Evolutionary conservation across 2,113 vertebrate genomes (phyloP), one percentile per base, ranked within the genome.

Genomic region (Lethenteron reissneri): DNA sequence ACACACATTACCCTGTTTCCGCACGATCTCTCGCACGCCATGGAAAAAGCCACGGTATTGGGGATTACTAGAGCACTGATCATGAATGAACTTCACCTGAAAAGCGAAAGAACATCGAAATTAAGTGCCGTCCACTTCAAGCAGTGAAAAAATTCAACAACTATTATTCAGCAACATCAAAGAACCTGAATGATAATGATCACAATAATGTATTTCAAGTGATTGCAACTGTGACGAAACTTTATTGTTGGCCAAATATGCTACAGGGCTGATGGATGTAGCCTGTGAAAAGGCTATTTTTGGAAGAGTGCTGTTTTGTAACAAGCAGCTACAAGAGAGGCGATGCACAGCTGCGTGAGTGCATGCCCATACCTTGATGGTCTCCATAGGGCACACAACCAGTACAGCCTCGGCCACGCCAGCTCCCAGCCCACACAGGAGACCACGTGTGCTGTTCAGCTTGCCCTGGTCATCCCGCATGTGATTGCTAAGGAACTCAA

Each of bases 371-470:
- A 94, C 92, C 87, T 97, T 97, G 15, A 97, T 62, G 1, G 89
- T 95, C 79, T 97, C 92, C 92, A 96, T 95, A 59, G 92, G 91
- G 72, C 92, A 97, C 73, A 97, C 92, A 25, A 94, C 83, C 1
- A 85, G 70, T 70, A 97, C 82, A 0, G 92, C 92, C 79, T 95
- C 91, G 0, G 88, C 83, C 75, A 96, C 85, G 0, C 92, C 91
- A 0, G 91, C 92, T 0, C 91, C 92, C 56, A 97, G 81, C 58
- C 91, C 92, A 0, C 90, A 95, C 71, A 92, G 71, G 73, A 97
- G 82, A 58, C 92, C 85, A 8, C 80, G 83, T 0, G 79, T 89
- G 82, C 88, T 86, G 80, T 91, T 83, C 80, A 95, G 82, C 6
- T 83, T 81, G 10, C 91, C 91, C 11, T 84, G 75, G 71, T 87